Base-by-base conservation (phyloP, 2,888 invertebrate species). In the Cheilosia scutellata region DNA sequence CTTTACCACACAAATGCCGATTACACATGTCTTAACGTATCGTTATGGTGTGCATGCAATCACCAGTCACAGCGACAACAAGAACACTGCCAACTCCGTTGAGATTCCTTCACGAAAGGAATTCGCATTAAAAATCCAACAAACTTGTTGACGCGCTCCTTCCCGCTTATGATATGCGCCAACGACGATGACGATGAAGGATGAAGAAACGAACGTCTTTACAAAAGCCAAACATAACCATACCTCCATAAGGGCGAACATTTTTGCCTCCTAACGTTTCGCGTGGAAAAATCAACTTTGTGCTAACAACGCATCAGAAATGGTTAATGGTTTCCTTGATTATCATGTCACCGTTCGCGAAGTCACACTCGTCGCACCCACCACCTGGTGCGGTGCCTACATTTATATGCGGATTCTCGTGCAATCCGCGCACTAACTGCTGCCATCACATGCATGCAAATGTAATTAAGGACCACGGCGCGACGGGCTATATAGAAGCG, bases 391-490 rank as follows among this genome's bases (percentile, higher is more conserved):
- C 6, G 9, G 29, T 7, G 27, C 53, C 2, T 37, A 53, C 16
- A 13, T 53, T 47, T 62, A 55, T 51, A 58, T 53, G 57, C 53
- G 76, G 66, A 57, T 80, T 76, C 66, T 66, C 76, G 68, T 86
- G 72, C 86, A 72, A 86, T 82, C 63, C 72, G 68, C 82, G 68
- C 82, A 72, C 76, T 86, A 77, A 77, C 86, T 86, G 72, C 86
- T 82, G 76, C 86, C 86, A 86, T 86, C 86, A 77, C 62, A 82
- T 86, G 86, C 86, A 86, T 86, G 82, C 86, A 86, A 86, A 86
- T 82, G 86, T 86, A 86, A 86, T 86, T 86, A 86, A 86, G 80
- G 80, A 40, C 66, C 66, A 37, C 55, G 44, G 51, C 9, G 40
- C 25, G 47, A 16, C 5, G 16, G n/a, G 16, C 16, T 2, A 11